These are phyloP conservation scores for Pimephales promelas DNA, from an alignment of 2,113 vertebrate species.

Conservation along the genomic window DNA sequence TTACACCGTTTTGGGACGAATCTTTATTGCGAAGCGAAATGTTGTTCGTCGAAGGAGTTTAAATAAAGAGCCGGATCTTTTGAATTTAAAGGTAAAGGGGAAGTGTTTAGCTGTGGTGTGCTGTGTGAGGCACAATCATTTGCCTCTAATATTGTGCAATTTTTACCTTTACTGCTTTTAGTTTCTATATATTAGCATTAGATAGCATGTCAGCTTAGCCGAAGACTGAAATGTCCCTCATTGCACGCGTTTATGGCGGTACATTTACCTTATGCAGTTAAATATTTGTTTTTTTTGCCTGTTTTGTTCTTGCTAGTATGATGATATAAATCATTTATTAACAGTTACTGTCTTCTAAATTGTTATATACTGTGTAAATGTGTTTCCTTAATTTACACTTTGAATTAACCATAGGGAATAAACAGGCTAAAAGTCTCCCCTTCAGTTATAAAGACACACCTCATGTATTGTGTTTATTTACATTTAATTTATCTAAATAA, in stretches of 20 bases:
- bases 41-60: conserved; percentile 72
- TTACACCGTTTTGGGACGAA: conserved; percentile 64
- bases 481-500: not conserved
- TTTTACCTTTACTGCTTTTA: not conserved
- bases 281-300: not conserved
- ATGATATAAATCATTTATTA: not conserved
- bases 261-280: not conserved
- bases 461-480: not conserved
- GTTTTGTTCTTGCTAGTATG: not conserved
- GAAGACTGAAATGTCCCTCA: not conserved
- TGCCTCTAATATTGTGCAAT: not conserved
- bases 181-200: not conserved
- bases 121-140: not conserved
- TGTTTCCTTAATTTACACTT: not conserved
- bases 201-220: conserved; percentile 15
- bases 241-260: not conserved
- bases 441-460: not conserved
- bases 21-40: conserved; percentile 69
- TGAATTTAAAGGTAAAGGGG: conserved; percentile 78
- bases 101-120: conserved; percentile 4
- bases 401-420: not conserved
- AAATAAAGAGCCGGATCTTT: conserved; percentile 80
- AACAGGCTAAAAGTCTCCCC: not conserved
- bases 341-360: not conserved
- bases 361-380: not conserved